These are phyloP conservation scores for Acronicta leporina DNA, from an alignment of 2,888 invertebrate genomes.

Conservation along the genomic window DNA sequence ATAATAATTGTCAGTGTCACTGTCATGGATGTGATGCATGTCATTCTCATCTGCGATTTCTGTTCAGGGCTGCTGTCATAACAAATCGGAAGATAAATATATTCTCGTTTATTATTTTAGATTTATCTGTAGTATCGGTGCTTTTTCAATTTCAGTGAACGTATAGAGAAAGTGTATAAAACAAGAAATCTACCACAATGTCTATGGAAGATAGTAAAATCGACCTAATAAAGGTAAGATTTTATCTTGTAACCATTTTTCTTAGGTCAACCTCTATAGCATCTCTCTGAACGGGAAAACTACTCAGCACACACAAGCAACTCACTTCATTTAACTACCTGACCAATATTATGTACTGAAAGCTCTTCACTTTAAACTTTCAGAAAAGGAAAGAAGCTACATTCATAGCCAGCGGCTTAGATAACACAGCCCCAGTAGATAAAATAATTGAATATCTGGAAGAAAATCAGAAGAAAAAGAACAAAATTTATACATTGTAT, in stretches of 20 bases:
- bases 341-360: too few relatives aligned
- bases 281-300: too few relatives aligned
- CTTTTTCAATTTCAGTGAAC: neutral
- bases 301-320: too few relatives aligned
- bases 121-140: neutral
- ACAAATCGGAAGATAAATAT: too few relatives aligned
- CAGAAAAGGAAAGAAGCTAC: conserved; percentile 54
- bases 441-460: conserved; percentile 69
- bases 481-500: conserved; percentile 67
- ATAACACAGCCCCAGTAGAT: conserved; percentile 69
- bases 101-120: neutral
- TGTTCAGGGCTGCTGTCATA: too few relatives aligned
- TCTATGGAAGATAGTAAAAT: conserved; percentile 46
- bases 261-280: too few relatives aligned
- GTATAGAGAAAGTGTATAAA: neutral
- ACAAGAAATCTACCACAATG: conserved; percentile 24
- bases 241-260: too few relatives aligned
- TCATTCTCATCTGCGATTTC: neutral
- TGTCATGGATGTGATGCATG: neutral
- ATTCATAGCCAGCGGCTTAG: conserved; percentile 66
- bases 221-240: conserved; percentile 35
- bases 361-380: conserved; percentile 14
- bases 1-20: neutral
- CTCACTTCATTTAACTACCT: too few relatives aligned
- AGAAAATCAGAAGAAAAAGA: conserved; percentile 57